phyloP scores from a whole-genome alignment of 2,888 invertebrate species.

The Hylaea fasciaria region DNA sequence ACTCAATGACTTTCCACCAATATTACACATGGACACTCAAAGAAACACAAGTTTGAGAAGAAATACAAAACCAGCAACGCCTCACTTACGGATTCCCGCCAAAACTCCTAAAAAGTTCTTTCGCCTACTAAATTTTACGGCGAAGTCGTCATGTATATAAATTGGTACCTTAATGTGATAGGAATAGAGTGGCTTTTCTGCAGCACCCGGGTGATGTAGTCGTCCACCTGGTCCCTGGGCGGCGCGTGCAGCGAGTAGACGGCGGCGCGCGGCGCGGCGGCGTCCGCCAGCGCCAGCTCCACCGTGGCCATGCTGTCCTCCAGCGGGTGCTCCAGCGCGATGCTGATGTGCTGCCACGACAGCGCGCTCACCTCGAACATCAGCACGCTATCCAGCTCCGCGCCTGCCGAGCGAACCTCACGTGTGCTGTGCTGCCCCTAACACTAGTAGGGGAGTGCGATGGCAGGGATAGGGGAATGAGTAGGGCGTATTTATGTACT shows the following conservation, averaged over 20 bases:
- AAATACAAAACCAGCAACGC: no score
- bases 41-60: no score
- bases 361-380: constrained; percentile 97
- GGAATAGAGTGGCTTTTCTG: constrained; percentile 97
- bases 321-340: constrained; percentile 96
- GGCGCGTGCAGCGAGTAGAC: constrained; percentile 87
- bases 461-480: no score
- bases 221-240: constrained; percentile 74
- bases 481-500: no score
- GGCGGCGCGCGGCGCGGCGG: constrained; percentile 91
- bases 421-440: no score
- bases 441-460: no score
- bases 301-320: constrained; percentile 97
- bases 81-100: no score
- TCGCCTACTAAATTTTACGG: no score
- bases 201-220: constrained; percentile 85
- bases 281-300: constrained; percentile 93
- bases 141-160: constrained; percentile 1
- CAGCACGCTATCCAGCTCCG: constrained; percentile 90
- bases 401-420: constrained; percentile 68
- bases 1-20: no score
- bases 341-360: constrained; percentile 94
- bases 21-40: no score
- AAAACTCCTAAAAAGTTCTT: no score
- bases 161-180: constrained; percentile 90